phyloP scores from a whole-genome alignment of 1,140 invertebrate genomes.

The Eriosoma lanigerum region DNA sequence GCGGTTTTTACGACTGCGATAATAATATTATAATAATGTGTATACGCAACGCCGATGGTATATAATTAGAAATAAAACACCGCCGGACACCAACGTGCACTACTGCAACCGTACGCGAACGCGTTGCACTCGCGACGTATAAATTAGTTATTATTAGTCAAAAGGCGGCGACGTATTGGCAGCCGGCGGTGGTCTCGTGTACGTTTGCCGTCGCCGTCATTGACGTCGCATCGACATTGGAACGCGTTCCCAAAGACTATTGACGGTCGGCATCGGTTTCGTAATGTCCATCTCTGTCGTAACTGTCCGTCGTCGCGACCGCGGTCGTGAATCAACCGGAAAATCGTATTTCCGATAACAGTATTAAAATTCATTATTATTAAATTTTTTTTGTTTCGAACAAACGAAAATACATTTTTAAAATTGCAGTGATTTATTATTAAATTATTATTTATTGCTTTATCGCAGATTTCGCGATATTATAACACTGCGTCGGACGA shows the following conservation, averaged over 20 bases:
- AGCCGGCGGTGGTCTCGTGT: constrained; percentile 7
- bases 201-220: not conserved
- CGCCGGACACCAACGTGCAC: not conserved
- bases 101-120: not conserved
- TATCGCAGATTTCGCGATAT: not conserved
- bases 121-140: not conserved
- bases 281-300: not conserved
- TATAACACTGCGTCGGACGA: not conserved
- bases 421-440: not conserved
- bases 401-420: not conserved
- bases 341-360: not conserved
- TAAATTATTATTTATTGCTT: not conserved
- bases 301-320: not conserved
- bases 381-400: not conserved
- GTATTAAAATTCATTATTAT: not conserved
- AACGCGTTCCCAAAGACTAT: too few relatives aligned
- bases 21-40: too few relatives aligned
- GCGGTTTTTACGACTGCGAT: too few relatives aligned
- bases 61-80: too few relatives aligned
- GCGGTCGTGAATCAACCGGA: not conserved
- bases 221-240: constrained; percentile 11
- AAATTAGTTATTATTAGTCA: constrained; percentile 43
- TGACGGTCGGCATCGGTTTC: not conserved
- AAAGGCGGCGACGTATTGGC: not conserved
- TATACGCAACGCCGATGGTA: too few relatives aligned